Evolutionary conservation across 2,113 vertebrate species (phyloP).

Genomic region (Nothocercus nigrocapillus): DNA sequence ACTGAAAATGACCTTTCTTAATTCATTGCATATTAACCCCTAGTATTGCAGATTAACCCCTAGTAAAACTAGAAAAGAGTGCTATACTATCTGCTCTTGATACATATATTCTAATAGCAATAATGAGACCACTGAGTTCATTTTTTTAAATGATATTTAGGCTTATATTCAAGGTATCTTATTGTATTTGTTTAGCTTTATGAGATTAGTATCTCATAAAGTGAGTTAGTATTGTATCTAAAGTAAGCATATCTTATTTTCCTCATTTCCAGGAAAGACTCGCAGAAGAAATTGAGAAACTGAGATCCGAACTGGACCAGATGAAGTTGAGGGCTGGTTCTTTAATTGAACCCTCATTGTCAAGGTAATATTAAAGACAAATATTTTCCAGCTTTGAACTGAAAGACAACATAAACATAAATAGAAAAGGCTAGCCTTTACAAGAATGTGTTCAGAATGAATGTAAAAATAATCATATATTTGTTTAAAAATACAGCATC

Average conservation of each 20-base stretch:
- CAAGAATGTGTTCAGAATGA: not conserved
- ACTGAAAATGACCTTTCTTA: not conserved
- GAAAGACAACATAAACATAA: not conserved
- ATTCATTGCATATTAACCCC: not conserved
- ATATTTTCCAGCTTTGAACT: not conserved
- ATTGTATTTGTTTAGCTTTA: not conserved
- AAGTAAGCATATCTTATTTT: not conserved
- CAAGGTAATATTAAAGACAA: conserved; percentile 82
- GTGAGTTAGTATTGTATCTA: not conserved
- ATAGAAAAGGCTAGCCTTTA: not conserved
- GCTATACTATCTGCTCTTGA: not conserved
- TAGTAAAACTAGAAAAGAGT: not conserved
- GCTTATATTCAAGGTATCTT: not conserved
- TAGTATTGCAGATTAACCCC: not conserved
- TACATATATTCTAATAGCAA: rapidly evolving
- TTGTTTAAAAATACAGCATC: not conserved
- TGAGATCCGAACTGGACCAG: conserved; percentile 93
- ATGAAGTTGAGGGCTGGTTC: conserved; percentile 91
- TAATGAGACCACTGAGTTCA: not conserved
- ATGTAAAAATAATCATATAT: not conserved
- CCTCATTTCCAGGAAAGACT: conserved; percentile 87
- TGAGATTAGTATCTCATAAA: not conserved
- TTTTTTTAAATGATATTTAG: not conserved
- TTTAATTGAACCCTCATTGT: conserved; percentile 93
- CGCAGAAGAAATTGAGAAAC: conserved; percentile 94